Evolutionary conservation across 2,113 vertebrate species (phyloP).

Genomic region (Chloropsis cyanopogon): DNA sequence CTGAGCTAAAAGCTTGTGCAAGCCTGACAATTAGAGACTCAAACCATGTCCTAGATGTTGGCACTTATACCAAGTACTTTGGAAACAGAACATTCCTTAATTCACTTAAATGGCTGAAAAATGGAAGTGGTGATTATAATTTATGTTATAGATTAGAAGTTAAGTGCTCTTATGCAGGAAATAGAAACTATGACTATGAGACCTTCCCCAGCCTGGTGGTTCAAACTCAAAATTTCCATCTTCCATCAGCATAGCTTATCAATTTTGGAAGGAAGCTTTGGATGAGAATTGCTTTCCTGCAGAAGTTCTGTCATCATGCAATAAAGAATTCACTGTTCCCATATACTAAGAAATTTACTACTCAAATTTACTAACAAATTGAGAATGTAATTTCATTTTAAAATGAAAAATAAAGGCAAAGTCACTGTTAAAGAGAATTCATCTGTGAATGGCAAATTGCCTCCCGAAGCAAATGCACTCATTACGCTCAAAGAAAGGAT

Average conservation of each 20-base stretch:
- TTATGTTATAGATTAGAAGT: background rate
- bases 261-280: background rate
- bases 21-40: background rate
- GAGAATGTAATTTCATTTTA: conserved; percentile 40
- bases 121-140: background rate
- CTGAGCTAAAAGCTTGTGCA: background rate
- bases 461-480: conserved; percentile 43
- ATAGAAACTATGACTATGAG: background rate
- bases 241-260: background rate
- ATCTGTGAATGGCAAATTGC: conserved; percentile 58
- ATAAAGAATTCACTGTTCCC: background rate
- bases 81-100: background rate
- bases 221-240: background rate
- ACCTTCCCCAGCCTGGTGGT: background rate
- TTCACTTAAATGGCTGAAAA: background rate
- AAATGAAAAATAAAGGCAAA: conserved; percentile 38
- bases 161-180: background rate
- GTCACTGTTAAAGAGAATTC: background rate
- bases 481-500: conserved; percentile 25
- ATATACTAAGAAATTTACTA: background rate
- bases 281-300: background rate
- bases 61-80: background rate
- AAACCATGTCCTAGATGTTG: background rate
- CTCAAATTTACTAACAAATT: conserved; percentile 40
- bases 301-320: background rate